Evolutionary conservation across 2,113 vertebrate species (phyloP), one percentile per base, ranked within the genome.

Genomic region (Neogale vison): DNA sequence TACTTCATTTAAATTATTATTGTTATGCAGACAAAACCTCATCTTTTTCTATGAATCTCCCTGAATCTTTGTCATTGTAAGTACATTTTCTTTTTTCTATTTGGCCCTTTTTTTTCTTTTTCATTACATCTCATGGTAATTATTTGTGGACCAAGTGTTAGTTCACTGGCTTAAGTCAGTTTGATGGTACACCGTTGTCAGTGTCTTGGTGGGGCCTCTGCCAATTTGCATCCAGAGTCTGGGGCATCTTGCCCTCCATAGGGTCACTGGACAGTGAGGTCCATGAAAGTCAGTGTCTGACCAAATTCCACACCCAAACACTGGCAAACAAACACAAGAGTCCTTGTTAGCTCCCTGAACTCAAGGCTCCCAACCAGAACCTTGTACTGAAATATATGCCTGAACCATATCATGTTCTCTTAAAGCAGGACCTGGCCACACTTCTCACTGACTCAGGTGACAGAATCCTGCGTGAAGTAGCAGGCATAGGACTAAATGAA

Each of bases 21-120:
- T 88, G 10, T 81, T 88, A 34, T 47, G 67, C 12, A 79, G 47
- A 93, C 11, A 94, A 92, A 91, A 63, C 2, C 26, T 74, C 29
- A 74, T 61, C 90, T 71, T 90, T 97, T 9, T 52, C 31, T 95
- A 52, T 39, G 84, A 92, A n/a, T 79, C 45, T 85, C 57, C 36
- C 69, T 95, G 21, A 89, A 79, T 57, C 39, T 93, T 85, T 47
- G 23, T 59, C 47, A 57, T 69, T 93, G 23, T 65, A 59, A 61
- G 6, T 36, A 77, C 59, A 29, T 12, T 50, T 26, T 72, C 23
- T 74, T 91, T 63, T 82, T 61, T 34, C 69, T 86, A 17, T 69
- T 63, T 74, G 59, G 21, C 36, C 52, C 14, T 15, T 72, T 17
- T 45, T 29, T 74, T 42, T 74, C 23, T 88, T 92, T 95, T 52